Percentiles rank a stretch among this genome's conserved stretches.
These are phyloP conservation scores for Papilio dardanus DNA, from an alignment of 1,140 invertebrate species.

Conservation along the genomic window DNA sequence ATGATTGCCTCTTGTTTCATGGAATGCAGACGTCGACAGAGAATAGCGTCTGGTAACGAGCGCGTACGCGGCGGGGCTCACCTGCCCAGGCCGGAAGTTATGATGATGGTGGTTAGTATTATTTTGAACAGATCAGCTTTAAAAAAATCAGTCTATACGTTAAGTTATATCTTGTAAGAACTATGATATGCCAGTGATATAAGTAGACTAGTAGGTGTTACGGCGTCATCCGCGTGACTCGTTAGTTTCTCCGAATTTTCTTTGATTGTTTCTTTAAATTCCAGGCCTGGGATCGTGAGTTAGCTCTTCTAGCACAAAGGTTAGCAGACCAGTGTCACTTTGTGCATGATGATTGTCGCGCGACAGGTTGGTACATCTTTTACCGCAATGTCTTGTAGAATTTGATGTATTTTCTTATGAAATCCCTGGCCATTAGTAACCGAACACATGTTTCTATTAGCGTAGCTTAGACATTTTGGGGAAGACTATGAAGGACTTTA, in stretches of 20 bases:
- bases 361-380: conserved; percentile 55
- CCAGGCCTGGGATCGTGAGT: conserved; percentile 70
- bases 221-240: too few relatives aligned
- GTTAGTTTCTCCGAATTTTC: too few relatives aligned
- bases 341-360: conserved; percentile 71
- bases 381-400: not conserved
- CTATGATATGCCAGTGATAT: too few relatives aligned
- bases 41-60: conserved; percentile 61
- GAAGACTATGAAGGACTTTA: not conserved
- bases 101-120: conserved; percentile 71
- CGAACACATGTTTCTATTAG: too few relatives aligned
- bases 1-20: not conserved
- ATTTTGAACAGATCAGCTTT: not conserved
- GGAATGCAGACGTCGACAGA: conserved; percentile 58
- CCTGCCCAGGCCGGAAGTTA: conserved; percentile 62
- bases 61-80: conserved; percentile 58
- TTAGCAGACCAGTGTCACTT: conserved; percentile 70
- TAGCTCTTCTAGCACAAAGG: conserved; percentile 64
- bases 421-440: too few relatives aligned
- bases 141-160: too few relatives aligned
- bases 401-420: too few relatives aligned
- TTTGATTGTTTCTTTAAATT: too few relatives aligned
- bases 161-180: too few relatives aligned
- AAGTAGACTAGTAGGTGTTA: too few relatives aligned
- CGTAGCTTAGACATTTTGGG: too few relatives aligned